Evolutionary conservation across 1,140 invertebrate genomes (phyloP), one percentile per base, ranked within the genome.

Genomic region (Drosophila ambigua): DNA sequence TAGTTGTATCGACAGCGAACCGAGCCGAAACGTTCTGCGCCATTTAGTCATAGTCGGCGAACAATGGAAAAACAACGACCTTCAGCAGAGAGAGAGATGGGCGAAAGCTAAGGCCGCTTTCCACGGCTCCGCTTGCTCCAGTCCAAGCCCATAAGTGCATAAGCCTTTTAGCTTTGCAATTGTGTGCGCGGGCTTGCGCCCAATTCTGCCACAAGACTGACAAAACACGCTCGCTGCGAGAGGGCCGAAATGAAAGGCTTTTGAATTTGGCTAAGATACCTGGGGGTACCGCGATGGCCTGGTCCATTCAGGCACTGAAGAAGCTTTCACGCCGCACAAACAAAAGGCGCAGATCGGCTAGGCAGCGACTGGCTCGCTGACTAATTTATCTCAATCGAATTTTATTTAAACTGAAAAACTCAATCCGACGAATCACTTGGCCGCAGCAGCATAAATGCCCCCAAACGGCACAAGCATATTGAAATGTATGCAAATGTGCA

Each of bases 81-180:
- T 88, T 88, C 82, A 87, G 57, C 65, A 50, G 35, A 39, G 35
- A 39, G 61, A 59, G 67, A 55, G 53, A 57, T 57, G 61, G 61
- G 77, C 57, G 76, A 84, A 82, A 82, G 82, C 79, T 76, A 82
- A 82, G 72, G 43, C 44, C 76, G 76, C 81, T 84, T 87, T 82
- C 78, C 69, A 88, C 46, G 35, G 31, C 31, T 52, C 26, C 23
- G 11, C 51, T 13, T 65, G 49, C 54, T 50, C 39, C 15, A 51
- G 46, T 71, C 45, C 23, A 31, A n/a, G 41, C 41, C 41, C 26
- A 51, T 87, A 88, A 88, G 83, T 49, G 67, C 61, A 77, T 88
- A 88, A 88, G 79, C 83, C 83, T 88, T 88, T 88, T 88, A 88
- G 83, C 83, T 79, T 66, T 88, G 81, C 77, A 84, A 84, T 84